Conservation (phyloP, 2,888 invertebrate species). For the Tyria jacobaeae region DNA sequence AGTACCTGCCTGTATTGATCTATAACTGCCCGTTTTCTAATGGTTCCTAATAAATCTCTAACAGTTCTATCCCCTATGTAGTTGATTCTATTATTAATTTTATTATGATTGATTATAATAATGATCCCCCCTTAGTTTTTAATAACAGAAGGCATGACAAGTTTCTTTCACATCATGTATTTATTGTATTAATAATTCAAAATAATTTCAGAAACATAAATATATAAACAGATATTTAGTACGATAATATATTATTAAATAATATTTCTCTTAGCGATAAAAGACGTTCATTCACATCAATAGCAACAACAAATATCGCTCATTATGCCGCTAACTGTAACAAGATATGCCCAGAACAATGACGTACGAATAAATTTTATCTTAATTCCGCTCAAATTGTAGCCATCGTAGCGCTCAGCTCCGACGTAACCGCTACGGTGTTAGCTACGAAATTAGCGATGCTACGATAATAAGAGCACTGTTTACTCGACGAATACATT, state of each 20-base stretch:
- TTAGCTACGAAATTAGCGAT: constrained; percentile 18
- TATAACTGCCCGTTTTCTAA: too few species aligned
- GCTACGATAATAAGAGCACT: neutral
- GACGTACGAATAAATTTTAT: constrained; percentile 49
- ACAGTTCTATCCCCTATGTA: too few species aligned
- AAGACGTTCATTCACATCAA: constrained; percentile 13
- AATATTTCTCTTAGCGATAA: neutral
- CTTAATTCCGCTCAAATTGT: constrained; percentile 52
- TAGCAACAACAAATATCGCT: constrained; percentile 25
- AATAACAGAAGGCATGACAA: too few species aligned
- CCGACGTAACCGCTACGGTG: constrained; percentile 39
- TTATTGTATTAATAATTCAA: too few species aligned
- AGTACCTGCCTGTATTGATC: too few species aligned
- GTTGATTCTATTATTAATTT: too few species aligned
- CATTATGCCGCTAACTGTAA: constrained; percentile 34
- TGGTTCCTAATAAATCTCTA: too few species aligned
- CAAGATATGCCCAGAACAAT: constrained; percentile 44
- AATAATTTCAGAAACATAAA: too few species aligned
- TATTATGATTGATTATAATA: too few species aligned
- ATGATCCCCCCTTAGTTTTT: too few species aligned
- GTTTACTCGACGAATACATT: neutral
- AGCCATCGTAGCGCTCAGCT: constrained; percentile 32
- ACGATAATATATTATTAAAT: neutral
- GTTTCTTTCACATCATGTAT: too few species aligned
- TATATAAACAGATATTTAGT: too few species aligned